These are phyloP conservation scores for Brachionus paranguensis DNA, from an alignment of 1,140 invertebrate species.

Conservation along the genomic window DNA sequence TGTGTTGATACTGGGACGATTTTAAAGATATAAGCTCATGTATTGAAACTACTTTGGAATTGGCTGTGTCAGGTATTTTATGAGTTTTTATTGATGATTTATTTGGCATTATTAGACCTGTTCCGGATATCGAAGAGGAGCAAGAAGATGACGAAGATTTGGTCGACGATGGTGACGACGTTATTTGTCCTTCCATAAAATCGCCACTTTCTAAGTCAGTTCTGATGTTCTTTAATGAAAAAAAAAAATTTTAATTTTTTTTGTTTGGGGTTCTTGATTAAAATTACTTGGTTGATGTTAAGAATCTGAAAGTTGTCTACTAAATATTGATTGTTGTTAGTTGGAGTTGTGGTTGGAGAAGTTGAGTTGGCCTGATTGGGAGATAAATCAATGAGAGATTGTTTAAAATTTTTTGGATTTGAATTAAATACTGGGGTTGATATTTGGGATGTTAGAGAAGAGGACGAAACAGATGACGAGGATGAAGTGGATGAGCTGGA, in stretches of 20 bases:
- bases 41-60: conserved; percentile 22
- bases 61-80: neutral
- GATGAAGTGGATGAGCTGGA: conserved; percentile 47
- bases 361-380: neutral
- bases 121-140: neutral
- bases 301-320: neutral
- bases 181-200: neutral
- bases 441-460: conserved; percentile 6
- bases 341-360: neutral
- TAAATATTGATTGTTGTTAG: neutral
- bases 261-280: neutral
- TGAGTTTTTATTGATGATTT: conserved; percentile 21
- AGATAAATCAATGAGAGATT: conserved; percentile 11
- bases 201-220: neutral
- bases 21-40: conserved; percentile 14
- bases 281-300: neutral
- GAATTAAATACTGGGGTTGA: neutral
- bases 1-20: neutral
- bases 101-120: neutral
- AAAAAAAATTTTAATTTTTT: neutral
- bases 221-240: neutral
- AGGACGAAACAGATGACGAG: conserved; percentile 14
- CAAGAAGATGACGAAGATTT: conserved; percentile 9
- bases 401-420: neutral
- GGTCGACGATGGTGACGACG: neutral